phyloP scores from a whole-genome alignment of 2,797 vertebrate species.

The Cyclopterus lumpus region DNA sequence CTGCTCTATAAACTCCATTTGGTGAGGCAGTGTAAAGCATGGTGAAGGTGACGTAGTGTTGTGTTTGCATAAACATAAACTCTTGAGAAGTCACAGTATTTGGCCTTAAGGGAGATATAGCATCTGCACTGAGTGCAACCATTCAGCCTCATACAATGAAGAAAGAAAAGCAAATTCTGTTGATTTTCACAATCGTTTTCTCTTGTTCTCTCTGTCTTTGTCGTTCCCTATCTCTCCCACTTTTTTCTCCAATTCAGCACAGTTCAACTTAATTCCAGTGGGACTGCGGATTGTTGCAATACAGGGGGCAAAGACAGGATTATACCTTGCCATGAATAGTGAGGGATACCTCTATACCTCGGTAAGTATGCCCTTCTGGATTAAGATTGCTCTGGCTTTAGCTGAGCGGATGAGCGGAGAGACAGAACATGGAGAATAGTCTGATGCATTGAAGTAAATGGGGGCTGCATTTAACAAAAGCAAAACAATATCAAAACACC shows the following conservation, averaged over 20 bases:
- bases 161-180: slow-evolving; percentile 26
- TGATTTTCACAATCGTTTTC: slow-evolving; percentile 35
- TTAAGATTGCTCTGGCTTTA: slow-evolving; percentile 15
- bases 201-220: slow-evolving; percentile 30
- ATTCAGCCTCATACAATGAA: slow-evolving; percentile 34
- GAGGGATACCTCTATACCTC: slow-evolving; percentile 93
- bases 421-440: background rate
- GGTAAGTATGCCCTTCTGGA: slow-evolving; percentile 70
- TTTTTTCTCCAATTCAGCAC: slow-evolving; percentile 86
- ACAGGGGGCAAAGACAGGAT: slow-evolving; percentile 96
- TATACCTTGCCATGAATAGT: slow-evolving; percentile 98
- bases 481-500: background rate
- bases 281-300: slow-evolving; percentile 98
- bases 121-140: slow-evolving; percentile 32
- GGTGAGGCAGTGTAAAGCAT: slow-evolving; percentile 32
- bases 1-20: slow-evolving; percentile 20
- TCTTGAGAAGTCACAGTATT: slow-evolving; percentile 46
- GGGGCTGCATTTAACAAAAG: background rate
- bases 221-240: slow-evolving; percentile 23
- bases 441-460: background rate
- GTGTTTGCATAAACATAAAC: slow-evolving; percentile 62
- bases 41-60: slow-evolving; percentile 61
- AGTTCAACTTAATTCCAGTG: slow-evolving; percentile 99
- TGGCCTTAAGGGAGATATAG: slow-evolving; percentile 39
- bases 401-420: background rate